phyloP scores from a whole-genome alignment of 2,888 invertebrate genomes.

The Diarsia brunnea region DNA sequence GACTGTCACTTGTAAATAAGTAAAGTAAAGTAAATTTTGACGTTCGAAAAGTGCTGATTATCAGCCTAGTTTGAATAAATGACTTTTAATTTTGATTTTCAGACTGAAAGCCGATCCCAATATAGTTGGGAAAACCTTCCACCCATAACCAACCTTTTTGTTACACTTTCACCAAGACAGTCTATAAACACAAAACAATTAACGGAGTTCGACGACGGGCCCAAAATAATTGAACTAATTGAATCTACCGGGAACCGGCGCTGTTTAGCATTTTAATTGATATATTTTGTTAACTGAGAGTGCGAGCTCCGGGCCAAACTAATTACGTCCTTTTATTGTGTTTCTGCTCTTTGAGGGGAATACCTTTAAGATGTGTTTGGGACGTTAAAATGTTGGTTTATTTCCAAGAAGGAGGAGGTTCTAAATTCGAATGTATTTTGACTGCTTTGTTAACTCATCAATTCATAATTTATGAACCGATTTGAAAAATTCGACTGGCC shows the following conservation, averaged over 20 bases:
- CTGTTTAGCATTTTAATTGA: conserved; percentile 61
- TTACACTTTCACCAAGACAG: background rate
- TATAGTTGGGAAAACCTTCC: too few relatives aligned
- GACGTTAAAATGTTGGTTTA: background rate
- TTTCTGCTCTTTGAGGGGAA: conserved; percentile 16
- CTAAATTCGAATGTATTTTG: too few relatives aligned
- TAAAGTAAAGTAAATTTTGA: too few relatives aligned
- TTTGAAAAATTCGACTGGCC: too few relatives aligned
- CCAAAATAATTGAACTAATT: conserved; percentile 49
- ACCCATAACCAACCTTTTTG: background rate
- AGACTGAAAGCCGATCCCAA: too few relatives aligned
- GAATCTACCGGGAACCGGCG: conserved; percentile 30
- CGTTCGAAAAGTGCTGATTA: too few relatives aligned
- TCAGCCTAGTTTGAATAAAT: too few relatives aligned
- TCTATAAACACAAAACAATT: background rate
- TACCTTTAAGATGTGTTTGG: background rate
- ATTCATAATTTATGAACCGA: too few relatives aligned
- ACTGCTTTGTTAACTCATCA: too few relatives aligned
- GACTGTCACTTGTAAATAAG: too few relatives aligned
- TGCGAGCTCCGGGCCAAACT: conserved; percentile 23
- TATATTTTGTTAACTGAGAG: conserved; percentile 49
- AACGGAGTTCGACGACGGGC: conserved; percentile 22
- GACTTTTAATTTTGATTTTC: too few relatives aligned
- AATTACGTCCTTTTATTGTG: conserved; percentile 34
- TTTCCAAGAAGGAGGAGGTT: too few relatives aligned